phyloP scores from a whole-genome alignment of 1,140 invertebrate genomes.

The Drosophila nikananu region DNA sequence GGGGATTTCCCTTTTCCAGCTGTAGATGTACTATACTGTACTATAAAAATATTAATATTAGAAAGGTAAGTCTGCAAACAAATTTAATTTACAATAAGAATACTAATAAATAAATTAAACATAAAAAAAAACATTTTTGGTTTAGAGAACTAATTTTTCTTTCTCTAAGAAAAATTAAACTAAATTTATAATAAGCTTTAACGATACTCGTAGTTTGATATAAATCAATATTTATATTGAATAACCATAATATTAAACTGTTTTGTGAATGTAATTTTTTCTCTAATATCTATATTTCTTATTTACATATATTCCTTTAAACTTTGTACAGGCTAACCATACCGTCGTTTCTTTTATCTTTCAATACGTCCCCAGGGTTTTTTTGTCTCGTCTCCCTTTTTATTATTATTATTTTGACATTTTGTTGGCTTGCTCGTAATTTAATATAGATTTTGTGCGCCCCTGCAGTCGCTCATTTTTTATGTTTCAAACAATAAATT shows the following conservation, averaged over 20 bases:
- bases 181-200: too few relatives aligned
- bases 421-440: constrained; percentile 72
- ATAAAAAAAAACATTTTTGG: too few relatives aligned
- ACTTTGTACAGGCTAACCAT: not conserved
- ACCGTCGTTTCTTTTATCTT: not conserved
- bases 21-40: not conserved
- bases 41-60: too few relatives aligned
- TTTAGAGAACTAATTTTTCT: too few relatives aligned
- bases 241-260: not conserved
- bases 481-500: constrained; percentile 77
- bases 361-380: not conserved
- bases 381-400: constrained; percentile 25
- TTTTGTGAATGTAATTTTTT: not conserved
- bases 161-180: too few relatives aligned
- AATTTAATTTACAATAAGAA: too few relatives aligned
- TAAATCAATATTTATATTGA: too few relatives aligned
- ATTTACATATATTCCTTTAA: not conserved
- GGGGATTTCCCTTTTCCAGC: not conserved
- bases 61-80: too few relatives aligned
- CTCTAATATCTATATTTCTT: not conserved
- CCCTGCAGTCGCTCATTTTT: constrained; percentile 50
- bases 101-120: too few relatives aligned
- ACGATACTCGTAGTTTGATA: too few relatives aligned
- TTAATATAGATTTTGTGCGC: constrained; percentile 73
- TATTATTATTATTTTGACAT: constrained; percentile 78